Evolutionary conservation across 2,113 vertebrate genomes (phyloP), one percentile per base, ranked within the genome.

Genomic region (Eubucco bourcierii): DNA sequence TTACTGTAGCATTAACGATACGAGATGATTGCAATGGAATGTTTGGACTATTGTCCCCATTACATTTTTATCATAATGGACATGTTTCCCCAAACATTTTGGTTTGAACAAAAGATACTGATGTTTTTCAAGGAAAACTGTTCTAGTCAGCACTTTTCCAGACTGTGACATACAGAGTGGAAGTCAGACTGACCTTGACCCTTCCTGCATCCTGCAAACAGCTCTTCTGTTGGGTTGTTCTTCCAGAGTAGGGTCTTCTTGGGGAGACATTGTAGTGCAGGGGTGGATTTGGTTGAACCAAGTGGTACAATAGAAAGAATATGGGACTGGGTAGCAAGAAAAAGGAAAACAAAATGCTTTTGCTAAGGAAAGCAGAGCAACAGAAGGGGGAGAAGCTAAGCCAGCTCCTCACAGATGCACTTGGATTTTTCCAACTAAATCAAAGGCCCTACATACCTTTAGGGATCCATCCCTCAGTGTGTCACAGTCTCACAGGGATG

Each of bases 41-140:
- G 52, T 93, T 93, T 88, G 72, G 65, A 67, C 72, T 88, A 12
- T 81, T 75, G 78, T 86, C 65, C 21, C 53, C 44, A 83, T 90
- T 95, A 64, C 52, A 55, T 20, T 86, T 95, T 91, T 83, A 94
- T 95, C 56, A 60, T 71, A 85, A 93, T 88, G 0, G 34, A 93
- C 88, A 65, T 79, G 80, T 93, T 94, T 94, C 71, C 86, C 74
- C 64, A 94, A 95, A 95, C 50, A 72, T 93, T 90, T 94, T 84
- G 77, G 19, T 90, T 88, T 88, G 55, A 78, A 76, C 44, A 84
- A 73, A 93, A 94, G 0, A 15, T 83, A 80, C 58, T 75, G 78
- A 77, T 89, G n/a, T 85, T 76, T 94, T 81, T 84, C 17, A 44
- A 55, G 58, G 53, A 88, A 87, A 91, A 17, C 7, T 41, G 6